Conservation (phyloP, 2,113 vertebrate genomes). For the Strix uralensis region DNA sequence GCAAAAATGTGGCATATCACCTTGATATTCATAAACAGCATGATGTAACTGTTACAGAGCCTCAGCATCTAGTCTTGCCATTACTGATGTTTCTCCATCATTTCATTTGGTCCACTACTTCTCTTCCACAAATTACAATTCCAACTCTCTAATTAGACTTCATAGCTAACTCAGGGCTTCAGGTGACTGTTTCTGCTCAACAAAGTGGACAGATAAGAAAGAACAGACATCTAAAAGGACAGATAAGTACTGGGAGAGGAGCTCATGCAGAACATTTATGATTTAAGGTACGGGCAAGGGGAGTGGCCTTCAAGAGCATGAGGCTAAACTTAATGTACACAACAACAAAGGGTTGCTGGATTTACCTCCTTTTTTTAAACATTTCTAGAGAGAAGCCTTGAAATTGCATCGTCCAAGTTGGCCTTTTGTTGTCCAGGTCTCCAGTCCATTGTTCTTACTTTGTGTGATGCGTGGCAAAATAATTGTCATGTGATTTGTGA, state of each 20-base stretch:
- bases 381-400: background rate
- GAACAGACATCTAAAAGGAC: background rate
- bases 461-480: background rate
- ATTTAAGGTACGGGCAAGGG: background rate
- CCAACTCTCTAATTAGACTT: background rate
- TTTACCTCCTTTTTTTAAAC: background rate
- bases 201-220: background rate
- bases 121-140: background rate
- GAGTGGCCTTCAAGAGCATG: rapidly evolving
- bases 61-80: background rate
- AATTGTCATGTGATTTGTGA: background rate
- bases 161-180: background rate
- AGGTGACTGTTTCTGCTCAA: background rate
- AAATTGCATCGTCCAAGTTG: background rate
- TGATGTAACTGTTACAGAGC: background rate
- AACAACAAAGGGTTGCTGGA: background rate
- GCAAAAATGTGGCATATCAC: background rate
- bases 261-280: background rate
- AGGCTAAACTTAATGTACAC: background rate
- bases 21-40: background rate
- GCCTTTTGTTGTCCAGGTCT: background rate
- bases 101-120: background rate
- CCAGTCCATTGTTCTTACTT: background rate
- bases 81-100: background rate
- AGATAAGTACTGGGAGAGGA: background rate